Evolutionary conservation across 2,113 vertebrate species (phyloP).

Genomic region (Meles meles): DNA sequence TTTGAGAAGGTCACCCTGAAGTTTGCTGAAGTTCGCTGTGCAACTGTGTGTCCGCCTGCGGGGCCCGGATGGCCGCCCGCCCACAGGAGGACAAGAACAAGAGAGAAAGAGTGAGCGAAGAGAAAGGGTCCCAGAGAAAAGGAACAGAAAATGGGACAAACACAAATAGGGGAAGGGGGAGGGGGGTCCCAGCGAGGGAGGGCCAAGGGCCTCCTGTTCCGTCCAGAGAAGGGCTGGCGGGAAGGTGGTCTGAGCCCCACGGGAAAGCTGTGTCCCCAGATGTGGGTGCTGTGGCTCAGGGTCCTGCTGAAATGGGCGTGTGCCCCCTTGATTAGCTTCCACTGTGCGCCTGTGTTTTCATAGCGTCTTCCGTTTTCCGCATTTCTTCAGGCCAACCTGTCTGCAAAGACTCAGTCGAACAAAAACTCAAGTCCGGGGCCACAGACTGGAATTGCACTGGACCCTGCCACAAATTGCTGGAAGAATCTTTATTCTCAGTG

Average conservation of each 20-base stretch:
- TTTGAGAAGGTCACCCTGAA: neutral
- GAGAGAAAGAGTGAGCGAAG: neutral
- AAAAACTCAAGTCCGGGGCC: neutral
- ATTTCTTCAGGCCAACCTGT: neutral
- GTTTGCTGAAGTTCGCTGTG: neutral
- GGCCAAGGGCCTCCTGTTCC: accelerated
- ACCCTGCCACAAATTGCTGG: accelerated
- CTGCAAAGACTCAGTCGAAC: neutral
- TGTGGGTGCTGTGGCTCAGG: accelerated
- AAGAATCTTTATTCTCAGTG: neutral
- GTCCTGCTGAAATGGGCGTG: accelerated
- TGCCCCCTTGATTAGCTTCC: neutral
- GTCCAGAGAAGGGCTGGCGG: accelerated
- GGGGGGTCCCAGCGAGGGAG: neutral
- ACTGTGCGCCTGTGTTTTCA: neutral
- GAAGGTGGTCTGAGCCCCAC: neutral
- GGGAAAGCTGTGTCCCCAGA: accelerated
- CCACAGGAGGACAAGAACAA: neutral
- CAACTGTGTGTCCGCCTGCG: accelerated
- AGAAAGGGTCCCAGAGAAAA: neutral
- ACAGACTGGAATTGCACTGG: neutral
- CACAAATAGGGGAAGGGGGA: accelerated
- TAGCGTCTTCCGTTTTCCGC: constrained; percentile 6
- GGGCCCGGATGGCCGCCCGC: neutral
- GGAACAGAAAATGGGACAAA: neutral